phyloP scores from a whole-genome alignment of 2,888 invertebrate genomes.

The Agrochola macilenta region DNA sequence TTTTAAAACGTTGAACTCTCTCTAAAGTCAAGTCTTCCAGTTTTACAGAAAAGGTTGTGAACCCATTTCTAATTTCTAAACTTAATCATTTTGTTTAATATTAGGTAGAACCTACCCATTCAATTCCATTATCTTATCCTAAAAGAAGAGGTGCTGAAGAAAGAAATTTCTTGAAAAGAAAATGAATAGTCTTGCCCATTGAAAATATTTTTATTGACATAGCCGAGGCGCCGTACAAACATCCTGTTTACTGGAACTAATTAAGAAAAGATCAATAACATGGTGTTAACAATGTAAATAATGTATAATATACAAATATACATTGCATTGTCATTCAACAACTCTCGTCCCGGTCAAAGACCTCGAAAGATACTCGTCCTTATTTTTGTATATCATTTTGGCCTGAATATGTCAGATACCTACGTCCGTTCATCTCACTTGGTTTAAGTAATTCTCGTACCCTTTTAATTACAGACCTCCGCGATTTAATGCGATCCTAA shows the following conservation, averaged over 20 bases:
- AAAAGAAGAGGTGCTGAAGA: neutral
- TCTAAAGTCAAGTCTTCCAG: neutral
- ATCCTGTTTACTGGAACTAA: constrained; percentile 7
- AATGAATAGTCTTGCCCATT: neutral
- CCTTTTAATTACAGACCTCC: constrained; percentile 38
- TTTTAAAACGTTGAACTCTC: neutral
- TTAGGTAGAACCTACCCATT: neutral
- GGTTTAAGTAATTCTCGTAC: constrained; percentile 46
- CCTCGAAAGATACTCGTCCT: constrained; percentile 3
- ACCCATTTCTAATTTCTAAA: neutral
- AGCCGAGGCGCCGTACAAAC: neutral
- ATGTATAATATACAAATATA: neutral
- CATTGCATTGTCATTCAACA: constrained; percentile 8
- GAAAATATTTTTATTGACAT: neutral
- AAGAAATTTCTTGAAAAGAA: neutral
- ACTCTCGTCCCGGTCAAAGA: neutral
- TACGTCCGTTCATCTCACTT: constrained; percentile 50
- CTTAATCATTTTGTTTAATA: neutral
- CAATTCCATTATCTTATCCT: too few species aligned
- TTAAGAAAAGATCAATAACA: constrained; percentile 3
- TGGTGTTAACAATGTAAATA: neutral
- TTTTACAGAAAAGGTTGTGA: neutral
- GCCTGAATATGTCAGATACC: constrained; percentile 28
- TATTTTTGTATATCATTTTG: constrained; percentile 40
- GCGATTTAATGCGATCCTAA: constrained; percentile 41